Percentiles rank a stretch among this genome's conserved stretches.
phyloP scores from a whole-genome alignment of 2,113 vertebrate genomes.

The crab-eating macaque (Macaca fascicularis) region T2T-MFA8v1.1 NC_088375.1:218839501-218840000 shows the following conservation, averaged over 20 bases:
- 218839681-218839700: background rate
- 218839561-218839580: background rate
- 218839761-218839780: background rate
- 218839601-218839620: background rate
- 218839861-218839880: background rate
- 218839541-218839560: background rate
- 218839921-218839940: background rate
- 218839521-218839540: background rate
- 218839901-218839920: background rate
- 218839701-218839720: conserved; percentile 25
- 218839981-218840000: conserved; percentile 2
- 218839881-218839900: background rate
- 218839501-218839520: background rate
- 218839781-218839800: background rate
- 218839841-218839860: background rate
- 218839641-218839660: background rate
- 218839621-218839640: background rate
- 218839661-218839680: background rate
- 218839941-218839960: background rate
- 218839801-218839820: background rate
- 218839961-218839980: background rate
- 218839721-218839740: background rate
- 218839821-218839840: background rate
- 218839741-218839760: background rate
- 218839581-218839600: background rate